Conservation (phyloP, 2,113 vertebrate species). For the Pelvicachromis taeniatus region DNA sequence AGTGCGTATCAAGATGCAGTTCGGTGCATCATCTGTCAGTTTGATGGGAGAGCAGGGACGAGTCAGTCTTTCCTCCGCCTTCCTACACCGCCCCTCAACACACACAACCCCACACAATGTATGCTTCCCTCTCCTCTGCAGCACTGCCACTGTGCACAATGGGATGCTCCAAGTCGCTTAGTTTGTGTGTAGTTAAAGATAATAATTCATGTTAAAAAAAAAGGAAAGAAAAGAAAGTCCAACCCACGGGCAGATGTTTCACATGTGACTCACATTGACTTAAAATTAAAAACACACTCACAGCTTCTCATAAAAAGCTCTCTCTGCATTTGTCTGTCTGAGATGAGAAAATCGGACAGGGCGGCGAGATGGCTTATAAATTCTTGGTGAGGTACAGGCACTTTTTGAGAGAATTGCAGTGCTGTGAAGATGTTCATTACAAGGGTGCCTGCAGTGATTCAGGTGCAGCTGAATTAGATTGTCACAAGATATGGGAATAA, state of each 20-base stretch:
- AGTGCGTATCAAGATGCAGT: not conserved
- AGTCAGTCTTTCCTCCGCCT: slow-evolving; percentile 11
- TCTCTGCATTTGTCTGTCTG: not conserved
- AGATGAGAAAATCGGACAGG: not conserved
- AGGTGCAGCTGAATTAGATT: not conserved
- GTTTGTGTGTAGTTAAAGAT: not conserved
- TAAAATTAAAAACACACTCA: not conserved
- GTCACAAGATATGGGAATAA: not conserved
- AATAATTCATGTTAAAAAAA: not conserved
- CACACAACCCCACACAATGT: not conserved
- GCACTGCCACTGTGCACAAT: slow-evolving; percentile 11
- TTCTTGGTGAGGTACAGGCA: slow-evolving; percentile 30
- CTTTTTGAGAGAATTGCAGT: slow-evolving; percentile 7
- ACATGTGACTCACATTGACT: not conserved
- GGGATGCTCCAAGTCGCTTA: not conserved
- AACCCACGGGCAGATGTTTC: not conserved
- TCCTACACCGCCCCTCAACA: not conserved
- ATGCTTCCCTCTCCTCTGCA: slow-evolving; percentile 17
- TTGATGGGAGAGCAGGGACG: slow-evolving; percentile 22
- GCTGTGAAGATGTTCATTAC: slow-evolving; percentile 9
- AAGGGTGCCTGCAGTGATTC: not conserved
- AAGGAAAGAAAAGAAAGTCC: not conserved
- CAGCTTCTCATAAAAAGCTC: not conserved
- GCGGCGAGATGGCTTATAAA: slow-evolving; percentile 10
- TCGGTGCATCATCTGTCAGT: slow-evolving; percentile 31